phyloP scores from a whole-genome alignment of 2,888 invertebrate species.

The Ligdia adustata region DNA sequence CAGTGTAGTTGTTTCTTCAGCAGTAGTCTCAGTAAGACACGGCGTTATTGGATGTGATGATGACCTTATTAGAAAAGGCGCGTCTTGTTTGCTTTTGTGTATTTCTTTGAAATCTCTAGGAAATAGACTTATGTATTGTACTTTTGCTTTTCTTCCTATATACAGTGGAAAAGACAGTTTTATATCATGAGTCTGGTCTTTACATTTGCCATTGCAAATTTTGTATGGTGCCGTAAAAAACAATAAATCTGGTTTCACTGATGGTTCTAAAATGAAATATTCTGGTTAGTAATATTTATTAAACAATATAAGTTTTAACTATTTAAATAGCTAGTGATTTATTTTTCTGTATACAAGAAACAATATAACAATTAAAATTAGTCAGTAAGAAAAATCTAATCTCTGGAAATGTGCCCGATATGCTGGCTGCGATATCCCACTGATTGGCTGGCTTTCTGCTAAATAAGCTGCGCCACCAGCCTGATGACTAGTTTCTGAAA shows the following conservation, averaged over 20 bases:
- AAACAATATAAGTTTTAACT: too few relatives aligned
- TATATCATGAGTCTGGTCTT: slow-evolving; percentile 41
- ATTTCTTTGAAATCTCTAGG: slow-evolving; percentile 42
- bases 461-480: too few relatives aligned
- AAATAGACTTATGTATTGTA: slow-evolving; percentile 45
- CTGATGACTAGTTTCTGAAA: too few relatives aligned
- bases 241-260: slow-evolving; percentile 47
- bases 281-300: too few relatives aligned
- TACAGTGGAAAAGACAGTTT: slow-evolving; percentile 59
- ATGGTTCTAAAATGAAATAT: slow-evolving; percentile 50
- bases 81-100: slow-evolving; percentile 30
- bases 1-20: not conserved
- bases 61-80: slow-evolving; percentile 40
- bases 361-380: too few relatives aligned
- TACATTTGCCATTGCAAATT: slow-evolving; percentile 57
- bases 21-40: not conserved
- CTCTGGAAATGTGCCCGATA: too few relatives aligned
- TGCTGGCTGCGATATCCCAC: too few relatives aligned
- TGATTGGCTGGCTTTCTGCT: too few relatives aligned
- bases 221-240: slow-evolving; percentile 69
- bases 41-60: not conserved
- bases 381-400: too few relatives aligned
- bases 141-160: slow-evolving; percentile 48
- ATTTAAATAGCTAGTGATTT: too few relatives aligned
- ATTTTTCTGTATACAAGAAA: too few relatives aligned